Evolutionary conservation across 2,113 vertebrate genomes (phyloP), one percentile per base, ranked within the genome.

Genomic region (Chaenocephalus aceratus): DNA sequence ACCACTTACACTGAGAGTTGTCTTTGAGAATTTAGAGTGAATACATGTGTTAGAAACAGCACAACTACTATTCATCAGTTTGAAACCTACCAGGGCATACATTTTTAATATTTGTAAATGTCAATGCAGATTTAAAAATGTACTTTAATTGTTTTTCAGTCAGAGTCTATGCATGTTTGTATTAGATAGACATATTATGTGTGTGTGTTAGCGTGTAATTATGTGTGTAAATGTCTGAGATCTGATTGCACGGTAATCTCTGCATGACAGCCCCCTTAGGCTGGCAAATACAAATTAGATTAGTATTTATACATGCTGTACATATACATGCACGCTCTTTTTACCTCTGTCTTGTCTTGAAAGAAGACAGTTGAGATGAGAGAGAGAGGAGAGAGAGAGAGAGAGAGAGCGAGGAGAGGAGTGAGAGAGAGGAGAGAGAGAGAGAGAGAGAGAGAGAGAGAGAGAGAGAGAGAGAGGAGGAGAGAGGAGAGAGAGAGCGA

Each of bases 51-150:
- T 16, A 16, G 12, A 58, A 46, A 48, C 5, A 15, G 18, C 9
- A 34, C 12, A 51, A 48, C 6, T 8, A 4, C 5, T 60, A 2
- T 60, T 61, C 60, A 49, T 76, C 71, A 21, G 18, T 76, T 14
- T 69, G 16, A 76, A 72, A 72, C 5, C 63, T 30, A 3, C 6
- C 14, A 11, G 30, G 61, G 6, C 7, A 51, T 49, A 75, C 45
- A 10, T 60, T 64, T 18, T 18, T 66, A 63, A 23, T 14, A 56
- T 18, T 61, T 79, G 68, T 21, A 84, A 85, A 82, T 73, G 48
- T 72, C 72, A 79, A n/a, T 46, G 53, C 61, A 72, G 52, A 79
- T 76, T 84, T 60, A 75, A 41, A 78, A 67, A 72, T 8, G 34
- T n/a, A 30, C 45, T 18, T 23, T 2, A 23, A 3, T 6, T n/a